Evolutionary conservation across 2,113 vertebrate species (phyloP).

Genomic region (Muscicapa adusta): DNA sequence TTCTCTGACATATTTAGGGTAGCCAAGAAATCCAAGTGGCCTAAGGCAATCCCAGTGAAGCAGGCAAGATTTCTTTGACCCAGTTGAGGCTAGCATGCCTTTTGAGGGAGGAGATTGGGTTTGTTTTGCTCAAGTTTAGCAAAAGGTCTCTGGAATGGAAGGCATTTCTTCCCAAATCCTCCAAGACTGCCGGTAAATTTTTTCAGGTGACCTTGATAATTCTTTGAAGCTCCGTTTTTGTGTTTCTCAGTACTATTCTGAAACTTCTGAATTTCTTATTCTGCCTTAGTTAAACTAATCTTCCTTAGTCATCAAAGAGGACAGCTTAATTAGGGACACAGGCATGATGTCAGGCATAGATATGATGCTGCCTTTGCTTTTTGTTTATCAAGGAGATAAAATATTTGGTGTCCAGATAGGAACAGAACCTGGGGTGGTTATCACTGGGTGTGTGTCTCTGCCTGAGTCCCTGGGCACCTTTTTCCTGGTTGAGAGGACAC

Average conservation of each 20-base stretch:
- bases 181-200: not conserved
- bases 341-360: not conserved
- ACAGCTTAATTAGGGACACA: not conserved
- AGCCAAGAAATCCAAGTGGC: not conserved
- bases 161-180: not conserved
- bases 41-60: not conserved
- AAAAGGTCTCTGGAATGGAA: not conserved
- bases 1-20: not conserved
- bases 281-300: not conserved
- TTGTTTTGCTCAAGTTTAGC: not conserved
- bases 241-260: not conserved
- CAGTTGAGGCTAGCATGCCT: not conserved
- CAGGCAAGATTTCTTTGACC: not conserved
- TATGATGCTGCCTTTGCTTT: not conserved
- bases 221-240: not conserved
- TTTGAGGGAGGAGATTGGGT: not conserved
- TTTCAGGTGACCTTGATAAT: not conserved
- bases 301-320: not conserved
- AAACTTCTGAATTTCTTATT: not conserved
- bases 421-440: not conserved
- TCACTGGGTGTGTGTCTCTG: not conserved
- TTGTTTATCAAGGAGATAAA: not conserved
- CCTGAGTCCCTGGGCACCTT: not conserved
- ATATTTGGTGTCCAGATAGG: fast-evolving
- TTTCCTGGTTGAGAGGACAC: not conserved